Evolutionary conservation across 2,888 invertebrate genomes (phyloP).

Genomic region (Synanthedon myopaeformis): DNA sequence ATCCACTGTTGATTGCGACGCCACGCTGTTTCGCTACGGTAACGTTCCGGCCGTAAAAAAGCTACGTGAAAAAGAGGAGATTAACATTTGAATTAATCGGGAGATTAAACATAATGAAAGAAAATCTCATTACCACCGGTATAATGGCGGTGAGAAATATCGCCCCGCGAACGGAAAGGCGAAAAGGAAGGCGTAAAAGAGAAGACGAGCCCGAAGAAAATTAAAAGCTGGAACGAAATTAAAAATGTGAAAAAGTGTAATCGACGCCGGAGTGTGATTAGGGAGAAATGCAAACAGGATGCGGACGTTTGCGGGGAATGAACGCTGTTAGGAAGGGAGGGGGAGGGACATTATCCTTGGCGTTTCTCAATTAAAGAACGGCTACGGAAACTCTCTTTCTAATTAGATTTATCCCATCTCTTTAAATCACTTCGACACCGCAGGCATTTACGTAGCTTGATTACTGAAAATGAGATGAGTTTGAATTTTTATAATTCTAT

Average conservation of each 20-base stretch:
- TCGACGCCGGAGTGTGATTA: conserved; percentile 57
- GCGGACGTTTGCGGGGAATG: conserved; percentile 14
- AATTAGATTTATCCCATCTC: conserved; percentile 68
- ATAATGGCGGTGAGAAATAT: conserved; percentile 68
- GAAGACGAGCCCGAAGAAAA: conserved; percentile 63
- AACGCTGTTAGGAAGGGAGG: conserved; percentile 6
- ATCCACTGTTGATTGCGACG: conserved; percentile 38
- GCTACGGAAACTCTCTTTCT: conserved; percentile 55
- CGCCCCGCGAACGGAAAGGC: conserved; percentile 43
- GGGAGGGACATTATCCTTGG: conserved; percentile 7
- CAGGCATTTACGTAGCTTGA: conserved; percentile 61
- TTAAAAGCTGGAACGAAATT: conserved; percentile 68
- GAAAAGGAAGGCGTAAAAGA: conserved; percentile 49
- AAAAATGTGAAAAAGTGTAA: conserved; percentile 69
- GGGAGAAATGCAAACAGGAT: conserved; percentile 56
- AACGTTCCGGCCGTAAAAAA: conserved; percentile 49
- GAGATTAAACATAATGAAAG: conserved; percentile 70
- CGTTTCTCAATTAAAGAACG: conserved; percentile 62
- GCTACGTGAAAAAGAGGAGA: conserved; percentile 55
- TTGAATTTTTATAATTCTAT: conserved; percentile 30
- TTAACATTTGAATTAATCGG: conserved; percentile 71
- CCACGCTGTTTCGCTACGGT: conserved; percentile 43
- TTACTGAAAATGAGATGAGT: conserved; percentile 66
- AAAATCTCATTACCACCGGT: conserved; percentile 67
- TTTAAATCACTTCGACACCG: conserved; percentile 54